Percentiles rank a stretch among this genome's conserved stretches.
phyloP scores from a whole-genome alignment of 2,113 vertebrate genomes.

The Periophthalmodon schlosseri region DNA sequence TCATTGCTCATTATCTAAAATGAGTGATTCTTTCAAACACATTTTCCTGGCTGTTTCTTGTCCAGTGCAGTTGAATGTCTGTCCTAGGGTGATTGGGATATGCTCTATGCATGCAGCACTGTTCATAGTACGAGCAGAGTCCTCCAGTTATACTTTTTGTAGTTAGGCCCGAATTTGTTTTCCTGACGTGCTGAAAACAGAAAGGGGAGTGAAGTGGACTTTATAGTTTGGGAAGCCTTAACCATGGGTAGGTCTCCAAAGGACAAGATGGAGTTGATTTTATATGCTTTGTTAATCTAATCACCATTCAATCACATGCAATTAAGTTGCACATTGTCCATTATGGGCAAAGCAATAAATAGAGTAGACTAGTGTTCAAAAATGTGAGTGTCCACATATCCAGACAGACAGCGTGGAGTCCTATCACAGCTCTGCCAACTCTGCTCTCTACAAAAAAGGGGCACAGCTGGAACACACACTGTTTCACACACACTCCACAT shows the following conservation, averaged over 20 bases:
- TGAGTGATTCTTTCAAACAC: too few relatives aligned
- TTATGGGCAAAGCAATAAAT: neutral
- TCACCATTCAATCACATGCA: too few relatives aligned
- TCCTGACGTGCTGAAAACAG: neutral
- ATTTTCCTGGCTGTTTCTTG: too few relatives aligned
- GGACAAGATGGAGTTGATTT: neutral
- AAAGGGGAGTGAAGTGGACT: neutral
- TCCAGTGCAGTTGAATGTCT: too few relatives aligned
- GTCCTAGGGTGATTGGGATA: too few relatives aligned
- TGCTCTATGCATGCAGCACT: too few relatives aligned
- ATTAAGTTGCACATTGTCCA: neutral
- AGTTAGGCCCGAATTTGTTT: neutral
- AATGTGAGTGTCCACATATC: conserved; percentile 14
- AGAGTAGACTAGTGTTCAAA: conserved; percentile 11
- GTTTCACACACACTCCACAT: conserved; percentile 28
- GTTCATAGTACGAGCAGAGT: too few relatives aligned
- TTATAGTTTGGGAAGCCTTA: neutral
- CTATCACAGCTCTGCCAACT: conserved; percentile 38
- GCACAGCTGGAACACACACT: conserved; percentile 42
- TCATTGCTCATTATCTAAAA: too few relatives aligned
- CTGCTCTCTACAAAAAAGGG: conserved; percentile 38
- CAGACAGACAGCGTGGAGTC: conserved; percentile 31
- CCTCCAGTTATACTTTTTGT: too few relatives aligned
- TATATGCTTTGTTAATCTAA: neutral
- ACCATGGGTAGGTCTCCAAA: neutral